Base-by-base conservation (phyloP, 2,888 invertebrate genomes). In the Ophion ellenae region DNA sequence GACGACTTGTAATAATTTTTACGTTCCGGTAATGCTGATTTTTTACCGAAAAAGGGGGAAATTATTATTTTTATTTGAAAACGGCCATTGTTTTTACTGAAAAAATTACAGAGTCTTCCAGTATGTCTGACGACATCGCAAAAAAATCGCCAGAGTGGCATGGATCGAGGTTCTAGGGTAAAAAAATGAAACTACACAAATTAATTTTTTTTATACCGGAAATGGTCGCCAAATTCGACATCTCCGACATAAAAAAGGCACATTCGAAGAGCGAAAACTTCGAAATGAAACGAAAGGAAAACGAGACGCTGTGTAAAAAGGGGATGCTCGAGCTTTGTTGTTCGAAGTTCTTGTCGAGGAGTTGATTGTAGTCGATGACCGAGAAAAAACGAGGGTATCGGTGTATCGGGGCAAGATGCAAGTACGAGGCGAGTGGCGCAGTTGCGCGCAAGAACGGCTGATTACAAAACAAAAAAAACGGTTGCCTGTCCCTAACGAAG, bases 401-500 rank as follows among this genome's bases (percentile, higher is more conserved):
- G 28, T 57, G n/a, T 40, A 45, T 77, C 40, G 6, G 20, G n/a
- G 24, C 4, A 67, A 28, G 59, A 78, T 47, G 63, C n/a, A n/a
- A 20, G 47, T 47, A 61, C 17, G 57, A 71, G 53, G 40, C 6
- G 40, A 53, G 40, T n/a, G 14, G 11, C 14, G 14, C 24, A 32
- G 57, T 63, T 36, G 36, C 66, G 40, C 69, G 45, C 53, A 63
- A 47, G 63, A 66, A 59, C 67, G 47, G 70, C 75, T 87, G 86
- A 86, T 86, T 87, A 88, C 85, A 87, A 86, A 70, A 24, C 28
- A 61, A 69, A 74, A 64, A 32, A 71, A 57, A 71, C 5, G 9
- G 28, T 17, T 57, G 53, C 57, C 4, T 28, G 10, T 32, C 14
- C 85, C 81, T 85, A 86, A 87, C 85, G 87, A 88, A 88, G 83